Base-by-base conservation (phyloP, 1,140 invertebrate species). In the Probaryconus sp. region DNA sequence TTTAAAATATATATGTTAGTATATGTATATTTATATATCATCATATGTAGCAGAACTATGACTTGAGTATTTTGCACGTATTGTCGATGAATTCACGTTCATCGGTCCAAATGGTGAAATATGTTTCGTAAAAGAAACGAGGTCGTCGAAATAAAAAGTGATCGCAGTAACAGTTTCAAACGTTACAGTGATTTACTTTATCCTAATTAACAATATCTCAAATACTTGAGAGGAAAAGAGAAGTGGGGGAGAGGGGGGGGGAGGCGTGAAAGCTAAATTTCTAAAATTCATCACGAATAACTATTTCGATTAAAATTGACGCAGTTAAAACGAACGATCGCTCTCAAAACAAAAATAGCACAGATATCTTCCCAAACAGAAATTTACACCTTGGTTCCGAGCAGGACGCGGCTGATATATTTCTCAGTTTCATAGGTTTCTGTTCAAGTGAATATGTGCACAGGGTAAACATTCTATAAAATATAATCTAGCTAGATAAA, bases 251-350 rank as follows among this genome's bases (percentile, higher is more conserved):
- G n/a, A n/a, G n/a, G n/a, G n/a, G n/a, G n/a, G n/a, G n/a, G n/a
- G n/a, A n/a, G n/a, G n/a, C n/a, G 55, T 69, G 61, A 60, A 69
- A 61, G 67, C 67, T 61, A 38, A 70, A 70, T 61, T 53, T 21
- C 48, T 69, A 69, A 30, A 31, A 45, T 9, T 69, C 16, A 21
- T 60, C 48, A 38, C 40, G 35, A 60, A 69, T 61, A n/a, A 69
- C 55, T 69, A 61, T 45, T 69, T 30, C 42, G 21, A 69, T 69
- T 61, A 33, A 60, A 69, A 69, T 21, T 47, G 48, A 53, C 55
- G 35, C 37, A 45, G 42, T 69, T n/a, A n/a, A n/a, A n/a, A 55
- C 33, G 53, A 69, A 61, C 26, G 17, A 55, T 31, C 48, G 42
- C 16, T 50, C 30, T 53, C 31, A 18, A 69, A 69, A 69, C 40